Base-by-base conservation (phyloP, 2,888 invertebrate genomes). In the Sepioteuthis lessoniana region DNA sequence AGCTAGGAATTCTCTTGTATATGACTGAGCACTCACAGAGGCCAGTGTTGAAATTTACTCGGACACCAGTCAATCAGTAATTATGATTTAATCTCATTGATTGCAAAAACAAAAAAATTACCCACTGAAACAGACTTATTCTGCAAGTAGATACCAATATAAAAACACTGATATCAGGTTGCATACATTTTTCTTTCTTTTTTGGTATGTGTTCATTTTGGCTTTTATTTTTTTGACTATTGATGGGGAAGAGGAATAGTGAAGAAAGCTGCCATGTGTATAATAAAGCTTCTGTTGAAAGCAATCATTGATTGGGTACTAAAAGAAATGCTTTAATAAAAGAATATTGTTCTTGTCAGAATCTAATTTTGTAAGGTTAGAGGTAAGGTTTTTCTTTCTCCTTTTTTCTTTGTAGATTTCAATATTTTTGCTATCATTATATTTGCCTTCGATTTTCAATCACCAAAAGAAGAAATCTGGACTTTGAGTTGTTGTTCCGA, bases 51-150 rank as follows among this genome's bases (percentile, higher is more conserved):
- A 76, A 76, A 76, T 76, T 76, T 76, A 76, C 10, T 76, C 76
- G n/a, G 76, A 76, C 76, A 76, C n/a, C n/a, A 76, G 76, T 76
- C n/a, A 35, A 76, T 76, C 76, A 76, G 76, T 76, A 76, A 76
- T 76, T 76, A 76, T n/a, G n/a, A 76, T 76, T 76, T 76, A 76
- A 76, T 76, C 76, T 76, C 76, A 76, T 76, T n/a, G 76, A 76
- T 76, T 76, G 76, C n/a, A n/a, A n/a, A n/a, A 35, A 76, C 1
- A 35, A 35, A n/a, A 76, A 10, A n/a, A 76, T 10, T 13, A 13
- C n/a, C 76, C 10, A 76, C n/a, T 76, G 76, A 10, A 76, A 76
- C 76, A 35, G 16, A 76, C n/a, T 76, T 76, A 76, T n/a, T 76
- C 76, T 16, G 55, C 21, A 25, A 55, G 76, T 76, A 76, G 76